Conservation (phyloP, 2,797 vertebrate species). For the Oryzias sinensis region DNA sequence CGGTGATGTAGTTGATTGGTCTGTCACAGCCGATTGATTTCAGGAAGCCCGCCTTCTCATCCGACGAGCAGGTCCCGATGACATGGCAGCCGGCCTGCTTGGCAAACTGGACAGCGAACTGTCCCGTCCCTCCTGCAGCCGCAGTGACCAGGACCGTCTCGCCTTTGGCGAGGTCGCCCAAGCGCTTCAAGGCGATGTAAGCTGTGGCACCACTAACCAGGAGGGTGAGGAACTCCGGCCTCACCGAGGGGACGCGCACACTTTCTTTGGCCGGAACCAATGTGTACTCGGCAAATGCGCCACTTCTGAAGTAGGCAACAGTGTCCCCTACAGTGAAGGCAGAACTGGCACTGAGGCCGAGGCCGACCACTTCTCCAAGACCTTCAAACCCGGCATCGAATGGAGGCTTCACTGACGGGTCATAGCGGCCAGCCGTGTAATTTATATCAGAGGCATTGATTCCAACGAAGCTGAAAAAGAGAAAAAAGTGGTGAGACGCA, state of each 20-base stretch:
- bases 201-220: constrained; percentile 87
- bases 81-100: constrained; percentile 89
- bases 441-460: constrained; percentile 96
- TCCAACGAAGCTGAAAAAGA: constrained; percentile 84
- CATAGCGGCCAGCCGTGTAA: constrained; percentile 88
- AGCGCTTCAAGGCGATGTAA: constrained; percentile 85
- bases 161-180: constrained; percentile 82
- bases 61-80: constrained; percentile 89
- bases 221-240: constrained; percentile 85
- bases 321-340: constrained; percentile 82
- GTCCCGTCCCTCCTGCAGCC: constrained; percentile 90
- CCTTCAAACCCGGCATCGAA: constrained; percentile 92
- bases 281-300: constrained; percentile 90
- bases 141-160: constrained; percentile 90
- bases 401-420: constrained; percentile 82
- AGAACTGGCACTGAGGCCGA: constrained; percentile 90
- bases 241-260: constrained; percentile 76
- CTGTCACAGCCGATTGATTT: constrained; percentile 88
- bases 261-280: constrained; percentile 79
- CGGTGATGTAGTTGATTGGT: constrained; percentile 86
- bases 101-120: constrained; percentile 91
- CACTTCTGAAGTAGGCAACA: constrained; percentile 82
- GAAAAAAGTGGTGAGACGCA: background rate
- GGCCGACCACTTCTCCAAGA: constrained; percentile 87
- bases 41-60: constrained; percentile 86